phyloP scores from a whole-genome alignment of 2,113 vertebrate genomes.

The Pelmatolapia mariae region DNA sequence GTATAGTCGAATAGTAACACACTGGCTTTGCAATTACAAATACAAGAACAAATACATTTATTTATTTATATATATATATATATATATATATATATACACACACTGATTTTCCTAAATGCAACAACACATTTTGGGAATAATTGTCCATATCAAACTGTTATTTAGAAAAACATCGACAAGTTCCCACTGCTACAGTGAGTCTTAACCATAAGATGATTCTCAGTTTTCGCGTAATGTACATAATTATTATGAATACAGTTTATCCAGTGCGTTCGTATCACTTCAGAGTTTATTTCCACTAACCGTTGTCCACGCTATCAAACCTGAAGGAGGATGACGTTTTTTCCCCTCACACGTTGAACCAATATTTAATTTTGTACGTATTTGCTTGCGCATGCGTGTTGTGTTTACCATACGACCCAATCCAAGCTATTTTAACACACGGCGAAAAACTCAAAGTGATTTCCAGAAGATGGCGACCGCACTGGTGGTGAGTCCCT shows the following conservation, averaged over 20 bases:
- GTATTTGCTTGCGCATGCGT: slow-evolving; percentile 30
- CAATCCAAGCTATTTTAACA: slow-evolving; percentile 73
- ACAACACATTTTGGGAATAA: too few relatives aligned
- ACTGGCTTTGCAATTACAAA: rapidly evolving
- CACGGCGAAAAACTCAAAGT: slow-evolving; percentile 53
- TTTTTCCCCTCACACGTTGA: not conserved
- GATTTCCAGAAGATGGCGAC: slow-evolving; percentile 91
- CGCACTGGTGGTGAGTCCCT: slow-evolving; percentile 86
- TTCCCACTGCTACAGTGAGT: not conserved
- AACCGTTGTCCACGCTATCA: not conserved
- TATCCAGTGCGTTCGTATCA: not conserved
- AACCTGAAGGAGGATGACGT: not conserved
- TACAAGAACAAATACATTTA: rapidly evolving
- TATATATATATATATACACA: rapidly evolving
- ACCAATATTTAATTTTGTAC: not conserved
- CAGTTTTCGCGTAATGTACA: not conserved
- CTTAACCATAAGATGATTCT: not conserved
- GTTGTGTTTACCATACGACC: not conserved
- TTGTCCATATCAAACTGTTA: not conserved
- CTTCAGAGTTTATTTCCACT: too few relatives aligned
- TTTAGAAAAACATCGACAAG: not conserved
- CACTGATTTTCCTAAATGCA: not conserved
- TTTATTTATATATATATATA: rapidly evolving
- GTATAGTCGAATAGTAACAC: not conserved
- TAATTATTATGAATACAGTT: not conserved